Base-by-base conservation (phyloP, 2,888 invertebrate genomes). In the Tetheella fluctuosa region DNA sequence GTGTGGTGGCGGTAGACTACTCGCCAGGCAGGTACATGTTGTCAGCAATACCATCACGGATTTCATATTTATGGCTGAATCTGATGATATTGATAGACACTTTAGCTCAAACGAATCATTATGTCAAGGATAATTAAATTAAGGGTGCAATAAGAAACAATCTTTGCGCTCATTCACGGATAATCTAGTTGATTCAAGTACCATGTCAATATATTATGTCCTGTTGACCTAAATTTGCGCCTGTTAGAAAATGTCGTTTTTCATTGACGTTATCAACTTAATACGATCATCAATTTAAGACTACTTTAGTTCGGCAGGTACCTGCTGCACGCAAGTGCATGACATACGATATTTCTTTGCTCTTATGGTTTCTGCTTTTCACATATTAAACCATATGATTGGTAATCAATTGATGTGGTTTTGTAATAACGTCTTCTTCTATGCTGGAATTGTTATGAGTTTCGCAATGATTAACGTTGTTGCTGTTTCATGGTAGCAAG, bases 1-100 rank as follows among this genome's bases (percentile, higher is more conserved):
- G 73, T 95, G 95, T 17, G 94, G 94, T 12, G 91, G 91, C 2
- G 89, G 91, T 8, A 85, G 65, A 61, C 85, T 80, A 56, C 68
- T 72, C 28, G 73, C 88, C 53, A 87, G 42, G 52, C 71, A 79
- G 3, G 77, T 68, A 64, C 79, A 81, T 12, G 77, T 70, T 3
- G 77, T 71, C 5, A 89, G 58, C 10, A 90, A 23, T n/a, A 87
- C 52, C 10, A 86, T 53, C 15, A 76, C 34, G 2, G 73, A 68
- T 73, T 76, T 83, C 83, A 87, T 87, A 39, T 58, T 79, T 58
- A 54, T 54, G 30, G n/a, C 17, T 4, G 17, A 17, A 6, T 64
- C 68, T 66, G 68, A 52, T 63, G 56, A 64, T 53, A 13, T 7
- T 34, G 6, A 25, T 25, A 4, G 25, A 2, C 25, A n/a, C n/a